Evolutionary conservation across 2,797 vertebrate genomes (phyloP), one percentile per base, ranked within the genome.

Genomic region (Gadopsis marmoratus): DNA sequence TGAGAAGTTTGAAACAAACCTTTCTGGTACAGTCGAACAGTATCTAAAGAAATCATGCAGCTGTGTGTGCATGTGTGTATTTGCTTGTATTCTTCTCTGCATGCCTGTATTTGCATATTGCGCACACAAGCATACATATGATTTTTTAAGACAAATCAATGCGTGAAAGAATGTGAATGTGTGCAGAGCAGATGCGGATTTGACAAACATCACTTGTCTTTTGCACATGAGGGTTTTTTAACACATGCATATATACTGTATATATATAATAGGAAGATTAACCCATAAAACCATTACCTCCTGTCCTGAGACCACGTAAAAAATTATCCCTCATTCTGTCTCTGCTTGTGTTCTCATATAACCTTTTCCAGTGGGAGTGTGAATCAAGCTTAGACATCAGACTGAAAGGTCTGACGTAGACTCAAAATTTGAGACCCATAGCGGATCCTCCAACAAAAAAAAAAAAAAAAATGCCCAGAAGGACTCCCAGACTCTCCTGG

Each of bases 121-220:
- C 21, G 45, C 26, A 69, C 21, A 35, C 8, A 67, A 67, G 58
- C 48, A 55, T 55, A 79, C 55, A 80, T 67, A 50, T 83, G 83
- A 64, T 77, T 89, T 79, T 66, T 23, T 71, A 53, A 71, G 63
- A 71, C 54, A 84, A 69, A 86, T 83, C 69, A 53, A 74, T 75
- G 82, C 65, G 39, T 86, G 74, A 83, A 77, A 88, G 78, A 89
- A 83, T 86, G 73, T 64, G 76, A 77, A 37, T 73, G 73, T 33
- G n/a, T 71, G n/a, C 45, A 53, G 53, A 53, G 72, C 76, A 71
- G 51, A n/a, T n/a, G n/a, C n/a, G n/a, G n/a, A n/a, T n/a, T n/a
- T n/a, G n/a, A n/a, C n/a, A n/a, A n/a, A n/a, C n/a, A n/a, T n/a
- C n/a, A n/a, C n/a, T 64, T 73, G 60, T 78, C 35, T 85, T 78